These are phyloP conservation scores for Euplexia lucipara DNA, from an alignment of 2,888 invertebrate species.

Conservation along the genomic window DNA sequence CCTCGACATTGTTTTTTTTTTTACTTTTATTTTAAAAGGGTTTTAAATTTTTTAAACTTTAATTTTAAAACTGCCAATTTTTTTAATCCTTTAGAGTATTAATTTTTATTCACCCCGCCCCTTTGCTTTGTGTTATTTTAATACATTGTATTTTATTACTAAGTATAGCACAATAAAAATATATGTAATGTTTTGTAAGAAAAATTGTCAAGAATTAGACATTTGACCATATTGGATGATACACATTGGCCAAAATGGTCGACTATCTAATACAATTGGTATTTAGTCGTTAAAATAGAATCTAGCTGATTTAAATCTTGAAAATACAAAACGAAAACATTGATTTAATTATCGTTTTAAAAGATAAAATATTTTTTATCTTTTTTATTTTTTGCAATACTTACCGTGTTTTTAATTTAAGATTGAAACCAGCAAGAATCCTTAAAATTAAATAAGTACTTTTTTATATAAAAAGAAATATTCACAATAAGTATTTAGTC, in stretches of 20 bases:
- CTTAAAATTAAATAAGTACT: slow-evolving; percentile 63
- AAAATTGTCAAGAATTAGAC: slow-evolving; percentile 79
- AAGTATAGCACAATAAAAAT: slow-evolving; percentile 66
- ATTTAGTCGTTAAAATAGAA: slow-evolving; percentile 62
- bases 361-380: background rate
- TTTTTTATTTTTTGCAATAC: too few species aligned
- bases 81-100: slow-evolving; percentile 60
- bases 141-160: slow-evolving; percentile 58
- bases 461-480: slow-evolving; percentile 71
- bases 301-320: slow-evolving; percentile 53
- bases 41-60: slow-evolving; percentile 48
- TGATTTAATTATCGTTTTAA: background rate
- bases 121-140: slow-evolving; percentile 60
- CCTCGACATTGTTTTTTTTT: slow-evolving; percentile 13
- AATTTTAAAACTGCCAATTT: slow-evolving; percentile 67
- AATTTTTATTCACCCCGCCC: slow-evolving; percentile 57
- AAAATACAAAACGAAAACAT: slow-evolving; percentile 1
- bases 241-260: slow-evolving; percentile 78
- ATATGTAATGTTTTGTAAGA: slow-evolving; percentile 67
- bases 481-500: slow-evolving; percentile 79
- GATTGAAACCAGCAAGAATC: slow-evolving; percentile 49
- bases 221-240: slow-evolving; percentile 83
- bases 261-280: slow-evolving; percentile 86
- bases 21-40: slow-evolving; percentile 36
- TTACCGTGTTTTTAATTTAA: background rate